Evolutionary conservation across 2,888 invertebrate species (phyloP).

Genomic region (Thelaira solivaga): DNA sequence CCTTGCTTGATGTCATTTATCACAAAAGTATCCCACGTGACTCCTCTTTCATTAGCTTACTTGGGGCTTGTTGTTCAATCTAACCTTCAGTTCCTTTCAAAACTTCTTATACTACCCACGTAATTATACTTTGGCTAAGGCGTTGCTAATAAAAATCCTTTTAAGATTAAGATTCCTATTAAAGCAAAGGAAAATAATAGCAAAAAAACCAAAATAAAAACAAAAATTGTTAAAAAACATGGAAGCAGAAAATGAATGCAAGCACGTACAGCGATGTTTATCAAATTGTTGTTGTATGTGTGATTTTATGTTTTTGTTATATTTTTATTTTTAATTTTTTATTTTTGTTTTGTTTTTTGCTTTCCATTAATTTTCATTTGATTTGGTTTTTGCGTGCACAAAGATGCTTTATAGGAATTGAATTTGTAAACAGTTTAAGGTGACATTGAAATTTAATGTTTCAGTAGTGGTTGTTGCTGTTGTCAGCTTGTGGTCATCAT

Average conservation of each 20-base stretch:
- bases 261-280: slow-evolving; percentile 57
- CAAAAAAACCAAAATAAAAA: slow-evolving; percentile 17
- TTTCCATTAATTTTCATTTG: slow-evolving; percentile 47
- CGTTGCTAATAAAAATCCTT: slow-evolving; percentile 70
- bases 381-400: slow-evolving; percentile 40
- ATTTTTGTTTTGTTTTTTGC: slow-evolving; percentile 15
- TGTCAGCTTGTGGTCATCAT: slow-evolving; percentile 37
- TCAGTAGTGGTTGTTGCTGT: background rate
- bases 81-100: background rate
- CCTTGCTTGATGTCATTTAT: too few species aligned
- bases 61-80: too few species aligned
- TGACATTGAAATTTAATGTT: slow-evolving; percentile 48
- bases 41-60: too few species aligned
- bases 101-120: slow-evolving; percentile 1
- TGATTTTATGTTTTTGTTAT: slow-evolving; percentile 33
- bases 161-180: slow-evolving; percentile 66
- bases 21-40: too few species aligned
- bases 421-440: slow-evolving; percentile 41
- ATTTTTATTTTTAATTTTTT: too few species aligned
- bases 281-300: slow-evolving; percentile 51
- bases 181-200: slow-evolving; percentile 59
- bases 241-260: slow-evolving; percentile 58
- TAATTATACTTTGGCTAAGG: slow-evolving; percentile 43
- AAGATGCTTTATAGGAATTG: slow-evolving; percentile 15
- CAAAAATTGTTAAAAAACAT: slow-evolving; percentile 25